phyloP scores from a whole-genome alignment of 2,797 vertebrate species.

The Tokudaia muenninki region DNA sequence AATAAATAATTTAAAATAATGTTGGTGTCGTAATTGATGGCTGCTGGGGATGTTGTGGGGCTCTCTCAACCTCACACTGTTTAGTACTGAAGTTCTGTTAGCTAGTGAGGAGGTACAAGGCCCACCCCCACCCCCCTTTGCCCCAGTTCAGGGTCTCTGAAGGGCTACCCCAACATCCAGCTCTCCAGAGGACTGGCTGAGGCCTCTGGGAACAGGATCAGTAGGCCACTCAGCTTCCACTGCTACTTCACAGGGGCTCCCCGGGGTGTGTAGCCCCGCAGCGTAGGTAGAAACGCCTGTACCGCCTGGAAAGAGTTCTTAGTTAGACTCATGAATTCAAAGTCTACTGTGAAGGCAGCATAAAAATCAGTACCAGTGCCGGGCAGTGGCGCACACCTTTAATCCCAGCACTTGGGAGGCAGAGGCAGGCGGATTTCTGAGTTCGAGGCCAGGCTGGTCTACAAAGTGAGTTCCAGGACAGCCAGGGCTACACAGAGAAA shows the following conservation, averaged over 20 bases:
- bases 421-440: no score
- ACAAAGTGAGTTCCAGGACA: no score
- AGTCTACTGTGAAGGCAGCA: neutral
- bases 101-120: neutral
- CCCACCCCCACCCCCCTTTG: no score
- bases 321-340: neutral
- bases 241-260: accelerated
- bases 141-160: neutral
- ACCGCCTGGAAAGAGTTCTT: neutral
- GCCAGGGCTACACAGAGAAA: no score
- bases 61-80: neutral
- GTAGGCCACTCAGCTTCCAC: accelerated
- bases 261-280: neutral
- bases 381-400: no score
- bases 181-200: accelerated
- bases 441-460: no score
- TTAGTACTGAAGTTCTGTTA: neutral
- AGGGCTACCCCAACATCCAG: neutral
- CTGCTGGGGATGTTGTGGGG: neutral
- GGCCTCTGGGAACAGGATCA: neutral
- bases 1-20: conserved; percentile 83
- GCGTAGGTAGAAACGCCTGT: accelerated
- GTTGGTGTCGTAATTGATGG: conserved; percentile 38
- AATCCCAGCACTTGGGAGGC: no score
- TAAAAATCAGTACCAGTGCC: neutral